Evolutionary conservation across 1,140 invertebrate species (phyloP), one percentile per base, ranked within the genome.

Genomic region (Drosophila saltans): DNA sequence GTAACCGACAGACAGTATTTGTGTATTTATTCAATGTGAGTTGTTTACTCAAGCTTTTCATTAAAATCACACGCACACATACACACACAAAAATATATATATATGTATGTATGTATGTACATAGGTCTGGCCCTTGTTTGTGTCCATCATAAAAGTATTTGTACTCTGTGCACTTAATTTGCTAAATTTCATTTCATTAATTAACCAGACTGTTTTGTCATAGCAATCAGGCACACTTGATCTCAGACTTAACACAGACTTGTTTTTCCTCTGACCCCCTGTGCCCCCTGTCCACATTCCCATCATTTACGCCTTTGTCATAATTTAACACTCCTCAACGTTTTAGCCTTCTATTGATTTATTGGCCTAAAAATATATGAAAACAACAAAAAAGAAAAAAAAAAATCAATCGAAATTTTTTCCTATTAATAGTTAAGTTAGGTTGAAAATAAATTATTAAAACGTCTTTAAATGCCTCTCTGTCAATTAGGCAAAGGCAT

Each of bases 401-500:
- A 59, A 66, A 65, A 24, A 71, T 71, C 62, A 59, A 59, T 59
- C 21, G 36, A 59, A 57, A 59, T 30, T 41, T 36, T 21, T 8
- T 7, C 40, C 41, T 45, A 26, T 43, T 62, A 45, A 41, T 64
- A 64, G 40, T 43, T 52, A 24, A 52, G 21, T 24, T 5, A 26
- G 45, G 45, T 52, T 52, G 26, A 21, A 52, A 52, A 52, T 52
- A 52, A 52, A 79, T 75, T 78, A 88, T 82, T 86, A 86, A 86
- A 77, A 80, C 69, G 73, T 68, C 80, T 88, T 86, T 77, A 80
- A 86, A 69, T 66, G 72, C 61, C 24, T 21, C 39, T 7, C 24
- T 72, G 66, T 72, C 72, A 86, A 86, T 88, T 86, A 82, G 69
- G 28, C 43, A 67, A 55, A 60, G 65, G 66, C 30, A 86, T 72